Percentiles rank a stretch among this genome's conserved stretches.
Evolutionary conservation across 2,888 invertebrate genomes (phyloP).

Genomic region (Oscheius sp.): DNA sequence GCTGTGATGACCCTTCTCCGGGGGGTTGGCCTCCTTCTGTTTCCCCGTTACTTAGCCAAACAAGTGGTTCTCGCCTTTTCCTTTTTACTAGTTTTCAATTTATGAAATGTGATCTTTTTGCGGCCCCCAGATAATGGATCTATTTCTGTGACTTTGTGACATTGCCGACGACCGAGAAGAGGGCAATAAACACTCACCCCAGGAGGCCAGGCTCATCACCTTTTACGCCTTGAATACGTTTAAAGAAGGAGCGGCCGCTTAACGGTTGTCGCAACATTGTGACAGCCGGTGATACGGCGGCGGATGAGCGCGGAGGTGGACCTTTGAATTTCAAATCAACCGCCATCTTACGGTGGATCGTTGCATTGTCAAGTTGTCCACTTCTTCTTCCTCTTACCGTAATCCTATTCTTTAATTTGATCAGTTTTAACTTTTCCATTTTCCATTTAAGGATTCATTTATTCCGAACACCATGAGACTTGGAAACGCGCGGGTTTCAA

Average conservation of each 20-base stretch:
- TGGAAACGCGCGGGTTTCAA: too few relatives aligned
- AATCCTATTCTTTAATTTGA: too few relatives aligned
- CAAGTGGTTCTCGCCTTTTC: slow-evolving; percentile 5
- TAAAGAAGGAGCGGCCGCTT: background rate
- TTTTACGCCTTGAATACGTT: slow-evolving; percentile 7
- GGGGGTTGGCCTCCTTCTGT: background rate
- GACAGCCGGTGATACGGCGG: too few relatives aligned
- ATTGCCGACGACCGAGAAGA: slow-evolving; percentile 4
- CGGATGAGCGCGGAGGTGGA: too few relatives aligned
- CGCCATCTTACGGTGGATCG: background rate
- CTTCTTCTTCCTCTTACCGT: background rate
- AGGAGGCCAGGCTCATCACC: slow-evolving; percentile 30
- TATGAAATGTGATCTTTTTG: slow-evolving; percentile 13
- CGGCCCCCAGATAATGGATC: slow-evolving; percentile 14
- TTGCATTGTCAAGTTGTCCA: background rate
- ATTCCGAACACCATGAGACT: too few relatives aligned
- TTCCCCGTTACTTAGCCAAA: background rate
- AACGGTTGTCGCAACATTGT: slow-evolving; percentile 30
- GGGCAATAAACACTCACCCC: slow-evolving; percentile 33
- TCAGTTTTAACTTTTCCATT: too few relatives aligned
- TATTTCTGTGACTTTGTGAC: slow-evolving; percentile 13
- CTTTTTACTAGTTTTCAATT: background rate
- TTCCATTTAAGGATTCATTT: too few relatives aligned
- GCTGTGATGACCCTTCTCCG: slow-evolving; percentile 32
- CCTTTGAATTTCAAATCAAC: background rate